Evolutionary conservation across 2,888 invertebrate genomes (phyloP).

Genomic region (Calameuta pallipes): DNA sequence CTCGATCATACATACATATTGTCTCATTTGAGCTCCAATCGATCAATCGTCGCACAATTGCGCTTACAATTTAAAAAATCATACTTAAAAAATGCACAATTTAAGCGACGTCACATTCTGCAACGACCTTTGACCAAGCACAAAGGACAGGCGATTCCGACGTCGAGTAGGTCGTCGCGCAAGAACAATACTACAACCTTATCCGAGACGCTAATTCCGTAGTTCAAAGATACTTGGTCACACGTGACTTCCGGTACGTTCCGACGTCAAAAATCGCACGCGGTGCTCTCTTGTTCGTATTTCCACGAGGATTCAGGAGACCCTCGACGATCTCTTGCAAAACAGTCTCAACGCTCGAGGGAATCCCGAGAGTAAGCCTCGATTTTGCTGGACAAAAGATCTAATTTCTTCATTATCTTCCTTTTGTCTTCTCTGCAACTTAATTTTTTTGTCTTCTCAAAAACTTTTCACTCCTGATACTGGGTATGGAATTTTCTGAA

Average conservation of each 20-base stretch:
- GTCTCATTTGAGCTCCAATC: not conserved
- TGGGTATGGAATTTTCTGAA: not conserved
- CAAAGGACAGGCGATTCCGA: conserved; percentile 30
- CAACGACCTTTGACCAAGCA: conserved; percentile 34
- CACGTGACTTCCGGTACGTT: not conserved
- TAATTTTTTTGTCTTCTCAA: not conserved
- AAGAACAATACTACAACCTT: conserved; percentile 32
- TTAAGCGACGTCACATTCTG: conserved; percentile 37
- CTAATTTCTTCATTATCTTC: not conserved
- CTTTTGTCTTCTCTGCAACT: not conserved
- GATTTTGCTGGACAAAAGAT: not conserved
- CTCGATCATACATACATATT: not conserved
- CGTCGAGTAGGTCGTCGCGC: conserved; percentile 27
- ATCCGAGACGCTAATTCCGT: conserved; percentile 15
- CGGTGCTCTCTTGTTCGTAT: not conserved
- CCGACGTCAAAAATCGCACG: not conserved
- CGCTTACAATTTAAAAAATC: conserved; percentile 7
- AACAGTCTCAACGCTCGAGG: not conserved
- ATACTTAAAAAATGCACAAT: not conserved
- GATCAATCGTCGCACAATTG: not conserved
- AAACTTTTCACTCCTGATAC: not conserved
- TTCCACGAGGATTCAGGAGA: not conserved
- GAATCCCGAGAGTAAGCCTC: not conserved
- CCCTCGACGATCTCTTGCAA: not conserved
- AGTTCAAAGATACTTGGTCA: not conserved